These are phyloP conservation scores for Parauchenoglanis ngamensis DNA, from an alignment of 2,797 vertebrate species.

Conservation along the genomic window DNA sequence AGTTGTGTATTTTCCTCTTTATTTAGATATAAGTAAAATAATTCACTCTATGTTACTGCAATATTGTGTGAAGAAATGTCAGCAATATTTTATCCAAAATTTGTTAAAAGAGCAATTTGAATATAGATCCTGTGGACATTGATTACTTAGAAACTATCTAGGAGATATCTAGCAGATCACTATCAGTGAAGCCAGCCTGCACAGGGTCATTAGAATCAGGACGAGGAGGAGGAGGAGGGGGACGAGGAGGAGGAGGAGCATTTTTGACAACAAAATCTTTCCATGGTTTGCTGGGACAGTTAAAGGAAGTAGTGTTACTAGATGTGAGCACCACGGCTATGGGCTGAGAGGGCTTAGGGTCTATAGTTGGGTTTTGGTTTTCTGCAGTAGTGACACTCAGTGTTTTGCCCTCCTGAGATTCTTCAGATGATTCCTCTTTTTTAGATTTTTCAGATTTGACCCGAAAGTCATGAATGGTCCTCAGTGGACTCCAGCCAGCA, in stretches of 20 bases:
- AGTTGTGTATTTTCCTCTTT: neutral
- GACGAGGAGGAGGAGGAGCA: neutral
- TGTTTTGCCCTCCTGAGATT: conserved; percentile 66
- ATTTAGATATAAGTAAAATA: neutral
- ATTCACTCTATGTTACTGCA: neutral
- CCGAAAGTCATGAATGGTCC: conserved; percentile 36
- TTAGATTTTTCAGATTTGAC: rapidly evolving
- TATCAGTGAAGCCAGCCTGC: neutral
- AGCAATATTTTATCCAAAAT: neutral
- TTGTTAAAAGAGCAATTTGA: neutral
- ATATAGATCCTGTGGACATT: neutral
- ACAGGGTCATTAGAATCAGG: neutral
- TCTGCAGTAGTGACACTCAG: neutral
- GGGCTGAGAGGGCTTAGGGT: neutral
- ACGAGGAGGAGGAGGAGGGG: neutral
- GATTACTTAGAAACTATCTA: neutral
- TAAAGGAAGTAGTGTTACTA: neutral
- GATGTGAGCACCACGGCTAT: neutral
- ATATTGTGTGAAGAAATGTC: neutral
- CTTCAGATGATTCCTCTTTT: conserved; percentile 74
- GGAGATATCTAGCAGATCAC: neutral
- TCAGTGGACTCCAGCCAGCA: conserved; percentile 76
- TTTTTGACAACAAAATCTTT: conserved; percentile 61
- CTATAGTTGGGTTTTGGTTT: neutral
- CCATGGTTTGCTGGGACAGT: conserved; percentile 78